These are phyloP conservation scores for Notiomystis cincta DNA, from an alignment of 2,113 vertebrate genomes.

Conservation along the genomic window DNA sequence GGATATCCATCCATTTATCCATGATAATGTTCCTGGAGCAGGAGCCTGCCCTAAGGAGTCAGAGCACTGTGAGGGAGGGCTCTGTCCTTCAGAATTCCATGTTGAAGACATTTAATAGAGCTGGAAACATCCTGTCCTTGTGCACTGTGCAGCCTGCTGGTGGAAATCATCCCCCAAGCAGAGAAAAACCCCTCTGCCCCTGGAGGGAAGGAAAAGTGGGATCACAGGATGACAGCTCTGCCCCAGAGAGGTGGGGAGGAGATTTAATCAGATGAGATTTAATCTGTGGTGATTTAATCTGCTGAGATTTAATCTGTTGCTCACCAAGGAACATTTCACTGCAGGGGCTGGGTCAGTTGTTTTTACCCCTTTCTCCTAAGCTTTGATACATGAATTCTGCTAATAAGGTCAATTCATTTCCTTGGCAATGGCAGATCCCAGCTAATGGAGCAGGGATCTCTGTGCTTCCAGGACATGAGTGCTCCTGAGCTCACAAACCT, in stretches of 20 bases:
- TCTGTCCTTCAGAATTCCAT: not conserved
- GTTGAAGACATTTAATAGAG: not conserved
- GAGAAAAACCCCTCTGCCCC: not conserved
- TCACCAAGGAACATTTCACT: not conserved
- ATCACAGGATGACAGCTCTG: not conserved
- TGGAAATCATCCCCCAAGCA: not conserved
- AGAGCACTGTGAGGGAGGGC: not conserved
- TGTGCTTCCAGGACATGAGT: not conserved
- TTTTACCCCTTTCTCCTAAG: not conserved
- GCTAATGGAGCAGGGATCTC: not conserved
- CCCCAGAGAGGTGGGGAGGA: not conserved
- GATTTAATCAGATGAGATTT: not conserved
- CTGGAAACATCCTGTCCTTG: not conserved
- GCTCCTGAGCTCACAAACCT: not conserved
- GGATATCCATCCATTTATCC: not conserved
- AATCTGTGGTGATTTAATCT: not conserved
- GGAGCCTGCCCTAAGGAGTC: accelerated
- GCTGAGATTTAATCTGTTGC: not conserved
- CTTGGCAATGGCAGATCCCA: not conserved
- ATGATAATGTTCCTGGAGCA: not conserved
- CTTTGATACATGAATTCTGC: not conserved
- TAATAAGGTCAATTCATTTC: not conserved
- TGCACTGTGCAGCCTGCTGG: not conserved
- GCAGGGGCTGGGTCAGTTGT: not conserved
- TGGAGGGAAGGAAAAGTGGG: not conserved